Percentiles rank a stretch among this genome's conserved stretches.
These are phyloP conservation scores for Dilophus febrilis DNA, from an alignment of 2,888 invertebrate species.

Conservation along the genomic window DNA sequence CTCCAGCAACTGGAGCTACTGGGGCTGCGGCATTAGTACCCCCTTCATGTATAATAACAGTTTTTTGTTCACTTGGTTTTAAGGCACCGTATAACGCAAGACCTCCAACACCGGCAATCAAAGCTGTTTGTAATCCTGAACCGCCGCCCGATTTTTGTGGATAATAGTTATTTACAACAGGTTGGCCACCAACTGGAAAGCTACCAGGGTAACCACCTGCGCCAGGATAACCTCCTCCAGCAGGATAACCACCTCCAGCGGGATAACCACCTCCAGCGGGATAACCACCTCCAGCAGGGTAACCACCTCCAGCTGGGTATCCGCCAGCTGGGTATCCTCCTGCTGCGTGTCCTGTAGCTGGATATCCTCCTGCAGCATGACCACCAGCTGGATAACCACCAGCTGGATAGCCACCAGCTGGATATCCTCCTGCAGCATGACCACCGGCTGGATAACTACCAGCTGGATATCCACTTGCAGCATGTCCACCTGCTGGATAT, in stretches of 20 bases:
- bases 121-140: slow-evolving; percentile 1
- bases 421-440: slow-evolving; percentile 11
- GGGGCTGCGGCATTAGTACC: not conserved
- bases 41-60: not conserved
- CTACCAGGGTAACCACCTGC: not conserved
- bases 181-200: not conserved
- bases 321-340: slow-evolving; percentile 13
- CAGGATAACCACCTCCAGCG: not conserved
- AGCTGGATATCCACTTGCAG: not conserved
- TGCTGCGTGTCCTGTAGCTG: not conserved
- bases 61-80: slow-evolving; percentile 2
- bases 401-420: slow-evolving; percentile 9
- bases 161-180: not conserved
- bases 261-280: not conserved
- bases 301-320: slow-evolving; percentile 15
- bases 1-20: not conserved
- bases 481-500: slow-evolving; percentile 15
- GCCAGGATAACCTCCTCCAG: slow-evolving; percentile 14
- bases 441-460: not conserved
- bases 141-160: not conserved
- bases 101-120: slow-evolving; percentile 4
- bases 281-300: not conserved
- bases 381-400: slow-evolving; percentile 8
- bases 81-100: slow-evolving; percentile 3
- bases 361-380: not conserved